Conservation (phyloP, 1,140 invertebrate species). For the Drosophila lini region DNA sequence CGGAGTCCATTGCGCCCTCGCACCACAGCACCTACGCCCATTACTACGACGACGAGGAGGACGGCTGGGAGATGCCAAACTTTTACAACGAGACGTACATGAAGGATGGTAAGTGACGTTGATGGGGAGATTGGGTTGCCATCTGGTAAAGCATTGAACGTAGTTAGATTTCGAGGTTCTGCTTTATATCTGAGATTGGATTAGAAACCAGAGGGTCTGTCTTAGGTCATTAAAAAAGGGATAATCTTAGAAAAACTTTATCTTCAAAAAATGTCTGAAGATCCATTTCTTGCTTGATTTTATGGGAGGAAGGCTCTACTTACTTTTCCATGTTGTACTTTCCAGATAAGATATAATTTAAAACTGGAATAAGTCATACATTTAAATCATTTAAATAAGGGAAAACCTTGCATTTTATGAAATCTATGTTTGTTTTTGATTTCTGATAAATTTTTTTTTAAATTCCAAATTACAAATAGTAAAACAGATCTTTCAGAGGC, state of each 20-base stretch:
- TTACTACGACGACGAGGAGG: slow-evolving; percentile 97
- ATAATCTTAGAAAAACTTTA: not conserved
- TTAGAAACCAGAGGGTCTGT: not conserved
- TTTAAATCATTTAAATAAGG: no score
- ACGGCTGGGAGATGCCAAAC: slow-evolving; percentile 98
- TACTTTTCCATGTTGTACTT: slow-evolving; percentile 3
- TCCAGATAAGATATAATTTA: not conserved
- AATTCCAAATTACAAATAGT: not conserved
- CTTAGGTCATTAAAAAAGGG: not conserved
- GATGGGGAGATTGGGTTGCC: no score
- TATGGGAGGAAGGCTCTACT: not conserved
- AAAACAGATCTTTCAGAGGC: no score
- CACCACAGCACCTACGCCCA: slow-evolving; percentile 98
- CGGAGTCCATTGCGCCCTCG: slow-evolving; percentile 96
- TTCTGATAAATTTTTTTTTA: not conserved
- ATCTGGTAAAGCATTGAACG: not conserved
- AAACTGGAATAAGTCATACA: not conserved
- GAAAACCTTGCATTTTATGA: not conserved
- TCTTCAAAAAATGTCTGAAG: not conserved
- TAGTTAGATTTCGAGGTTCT: not conserved
- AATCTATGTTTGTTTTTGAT: not conserved
- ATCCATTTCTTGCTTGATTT: not conserved
- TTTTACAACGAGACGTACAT: slow-evolving; percentile 98
- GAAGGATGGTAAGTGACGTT: slow-evolving; percentile 91
- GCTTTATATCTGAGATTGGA: not conserved